Base-by-base conservation (phyloP, 2,113 vertebrate genomes). In the Dromaius novaehollandiae region DNA sequence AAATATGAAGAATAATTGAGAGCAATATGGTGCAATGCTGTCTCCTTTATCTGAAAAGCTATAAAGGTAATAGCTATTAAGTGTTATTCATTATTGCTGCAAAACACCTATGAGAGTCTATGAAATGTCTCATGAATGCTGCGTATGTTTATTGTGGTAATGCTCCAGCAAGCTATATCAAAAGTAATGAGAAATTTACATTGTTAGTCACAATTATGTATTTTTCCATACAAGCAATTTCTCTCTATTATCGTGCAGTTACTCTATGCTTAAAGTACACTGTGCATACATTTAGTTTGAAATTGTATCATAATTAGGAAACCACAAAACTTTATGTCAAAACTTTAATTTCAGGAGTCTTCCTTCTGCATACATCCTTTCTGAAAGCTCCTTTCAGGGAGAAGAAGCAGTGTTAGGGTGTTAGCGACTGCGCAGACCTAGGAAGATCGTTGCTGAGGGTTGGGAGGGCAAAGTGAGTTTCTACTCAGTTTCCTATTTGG, bases 211-310 rank as follows among this genome's bases (percentile, higher is more conserved):
- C 80, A 92, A 81, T 64, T 88, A 75, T 3, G 24, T 82, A 40
- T 78, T 92, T 95, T 83, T 88, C 55, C 84, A 60, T 75, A 78
- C 34, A 81, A 83, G 55, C 64, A 40, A 38, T 96, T 93, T 80
- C 76, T 91, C 68, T 85, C 65, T 55, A 21, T 90, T 88, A 71
- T 78, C 77, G 13, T 63, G 32, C 36, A 78, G 36, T 81, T 79
- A 38, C 73, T 81, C 34, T 21, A 13, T 46, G 46, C 61, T 75
- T 88, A 42, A 55, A 81, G 46, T 25, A 78, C 42, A 40, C 40
- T 1, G 5, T 61, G 48, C 14, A 64, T 84, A 84, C 66, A 66
- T 81, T 81, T 46, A 71, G 46, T 64, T 58, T 25, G 24, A 55
- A 86, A 93, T 83, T 78, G 64, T 63, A 18, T 42, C 55, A 25